Conservation (phyloP, 2,888 invertebrate genomes). For the Heliconius ismenius region DNA sequence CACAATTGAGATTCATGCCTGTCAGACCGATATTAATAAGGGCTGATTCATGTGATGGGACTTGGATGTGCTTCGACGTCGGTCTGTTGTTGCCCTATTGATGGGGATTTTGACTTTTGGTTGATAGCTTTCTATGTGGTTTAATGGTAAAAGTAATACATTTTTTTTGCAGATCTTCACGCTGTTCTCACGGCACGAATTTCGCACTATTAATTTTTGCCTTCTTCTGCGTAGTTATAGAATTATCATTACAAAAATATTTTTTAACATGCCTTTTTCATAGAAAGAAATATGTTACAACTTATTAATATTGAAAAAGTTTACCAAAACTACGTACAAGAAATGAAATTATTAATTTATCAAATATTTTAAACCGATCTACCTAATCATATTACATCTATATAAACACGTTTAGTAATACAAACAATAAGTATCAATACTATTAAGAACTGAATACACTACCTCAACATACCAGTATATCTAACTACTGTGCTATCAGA, state of each 20-base stretch:
- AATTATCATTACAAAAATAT: no score
- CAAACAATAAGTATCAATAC: not conserved
- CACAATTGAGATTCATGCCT: constrained; percentile 64
- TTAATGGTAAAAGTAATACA: no score
- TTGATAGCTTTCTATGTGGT: not conserved
- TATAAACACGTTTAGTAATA: not conserved
- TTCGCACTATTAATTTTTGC: no score
- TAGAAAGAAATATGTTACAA: not conserved
- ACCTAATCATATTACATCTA: no score
- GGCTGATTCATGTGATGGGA: constrained; percentile 58
- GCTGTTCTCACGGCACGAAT: not conserved
- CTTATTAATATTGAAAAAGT: not conserved
- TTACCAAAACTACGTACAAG: no score
- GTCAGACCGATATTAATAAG: constrained; percentile 49
- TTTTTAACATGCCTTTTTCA: not conserved
- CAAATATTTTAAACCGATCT: no score
- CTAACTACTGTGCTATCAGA: not conserved
- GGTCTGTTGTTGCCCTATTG: constrained; percentile 57
- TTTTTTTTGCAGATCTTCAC: no score
- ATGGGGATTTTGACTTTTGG: constrained; percentile 50
- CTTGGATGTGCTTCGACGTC: constrained; percentile 46
- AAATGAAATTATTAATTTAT: no score
- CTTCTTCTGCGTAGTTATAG: no score
- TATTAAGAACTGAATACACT: not conserved
- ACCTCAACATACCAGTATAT: not conserved